Evolutionary conservation across 2,888 invertebrate species (phyloP).

Genomic region (Therioaphis trifolii): DNA sequence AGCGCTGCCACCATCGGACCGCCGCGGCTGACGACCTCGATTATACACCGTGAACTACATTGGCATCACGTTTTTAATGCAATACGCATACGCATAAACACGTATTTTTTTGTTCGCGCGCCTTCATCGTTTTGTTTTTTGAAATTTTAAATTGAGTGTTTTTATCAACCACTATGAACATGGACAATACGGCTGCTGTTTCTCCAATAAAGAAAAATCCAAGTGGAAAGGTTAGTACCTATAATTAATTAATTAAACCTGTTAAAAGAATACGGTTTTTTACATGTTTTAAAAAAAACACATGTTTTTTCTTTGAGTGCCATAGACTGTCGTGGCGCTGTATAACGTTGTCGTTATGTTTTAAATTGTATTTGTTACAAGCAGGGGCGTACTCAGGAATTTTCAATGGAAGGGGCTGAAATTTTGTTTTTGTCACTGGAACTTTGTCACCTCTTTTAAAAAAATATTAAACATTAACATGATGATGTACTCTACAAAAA

Average conservation of each 20-base stretch:
- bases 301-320: too few relatives aligned
- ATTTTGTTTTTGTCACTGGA: too few relatives aligned
- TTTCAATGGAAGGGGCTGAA: too few relatives aligned
- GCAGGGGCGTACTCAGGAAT: too few relatives aligned
- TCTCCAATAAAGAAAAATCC: conserved; percentile 5
- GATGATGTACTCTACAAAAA: too few relatives aligned
- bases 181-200: not conserved
- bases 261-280: not conserved
- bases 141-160: too few relatives aligned
- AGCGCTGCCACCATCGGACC: not conserved
- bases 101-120: conserved; percentile 12
- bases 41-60: not conserved
- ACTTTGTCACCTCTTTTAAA: too few relatives aligned
- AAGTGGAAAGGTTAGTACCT: conserved; percentile 1
- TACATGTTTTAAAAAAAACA: not conserved
- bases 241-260: not conserved
- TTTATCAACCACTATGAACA: not conserved
- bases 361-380: too few relatives aligned
- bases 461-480: too few relatives aligned
- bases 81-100: not conserved
- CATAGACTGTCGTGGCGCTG: too few relatives aligned
- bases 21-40: not conserved
- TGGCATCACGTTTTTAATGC: not conserved
- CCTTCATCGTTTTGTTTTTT: too few relatives aligned
- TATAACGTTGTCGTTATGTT: too few relatives aligned